Percentiles rank a stretch among this genome's conserved stretches.
Evolutionary conservation across 2,113 vertebrate genomes (phyloP).

Genomic region (Sturnira hondurensis): DNA sequence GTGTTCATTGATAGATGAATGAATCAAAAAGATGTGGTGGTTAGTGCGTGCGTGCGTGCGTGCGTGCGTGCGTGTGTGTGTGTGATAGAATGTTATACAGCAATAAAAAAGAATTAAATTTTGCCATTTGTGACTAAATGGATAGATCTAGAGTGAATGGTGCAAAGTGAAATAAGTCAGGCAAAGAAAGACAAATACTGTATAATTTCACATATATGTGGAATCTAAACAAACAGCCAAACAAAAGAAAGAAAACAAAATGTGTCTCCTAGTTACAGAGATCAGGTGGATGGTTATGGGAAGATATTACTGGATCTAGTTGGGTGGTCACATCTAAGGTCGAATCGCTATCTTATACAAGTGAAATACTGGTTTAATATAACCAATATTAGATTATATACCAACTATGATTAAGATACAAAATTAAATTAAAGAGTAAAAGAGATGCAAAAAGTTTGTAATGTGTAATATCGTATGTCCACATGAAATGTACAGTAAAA

Average conservation of each 20-base stretch:
- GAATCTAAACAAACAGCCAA: neutral
- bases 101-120: neutral
- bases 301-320: neutral
- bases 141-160: neutral
- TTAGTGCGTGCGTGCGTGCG: neutral
- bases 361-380: neutral
- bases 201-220: neutral
- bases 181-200: neutral
- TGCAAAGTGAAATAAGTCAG: neutral
- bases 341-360: neutral
- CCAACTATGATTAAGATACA: neutral
- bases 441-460: neutral
- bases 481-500: neutral
- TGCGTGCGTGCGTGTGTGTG: too few relatives aligned
- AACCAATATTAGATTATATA: neutral
- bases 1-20: neutral
- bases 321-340: neutral
- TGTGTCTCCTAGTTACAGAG: neutral
- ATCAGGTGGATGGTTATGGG: neutral
- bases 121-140: neutral
- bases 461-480: neutral
- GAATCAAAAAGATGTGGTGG: neutral
- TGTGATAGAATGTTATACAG: neutral
- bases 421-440: neutral
- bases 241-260: neutral